These are phyloP conservation scores for Drosophila willistoni DNA, from an alignment of 1,140 invertebrate genomes.

Conservation along the genomic window DNA sequence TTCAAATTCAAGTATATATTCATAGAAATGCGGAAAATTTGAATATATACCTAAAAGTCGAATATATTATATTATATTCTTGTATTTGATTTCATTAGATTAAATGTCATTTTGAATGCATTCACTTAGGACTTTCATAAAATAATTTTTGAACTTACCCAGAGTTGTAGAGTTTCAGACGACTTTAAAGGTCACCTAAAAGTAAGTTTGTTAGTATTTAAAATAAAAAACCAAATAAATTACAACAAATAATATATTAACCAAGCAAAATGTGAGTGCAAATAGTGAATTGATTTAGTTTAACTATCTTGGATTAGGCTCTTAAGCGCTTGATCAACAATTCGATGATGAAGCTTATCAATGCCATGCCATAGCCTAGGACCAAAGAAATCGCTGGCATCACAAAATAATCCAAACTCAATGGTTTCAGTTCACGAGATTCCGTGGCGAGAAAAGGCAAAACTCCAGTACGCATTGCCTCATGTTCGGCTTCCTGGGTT, in stretches of 20 bases:
- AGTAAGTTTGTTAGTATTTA: too few relatives aligned
- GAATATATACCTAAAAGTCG: too few relatives aligned
- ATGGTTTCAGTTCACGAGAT: conserved; percentile 44
- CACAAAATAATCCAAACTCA: conserved; percentile 71
- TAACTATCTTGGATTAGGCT: background rate
- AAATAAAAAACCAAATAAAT: too few relatives aligned
- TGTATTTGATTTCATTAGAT: too few relatives aligned
- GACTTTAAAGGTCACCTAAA: too few relatives aligned
- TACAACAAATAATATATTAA: too few relatives aligned
- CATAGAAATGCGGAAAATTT: too few relatives aligned
- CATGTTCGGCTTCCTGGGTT: conserved; percentile 53
- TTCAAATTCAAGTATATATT: too few relatives aligned
- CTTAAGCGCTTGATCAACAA: conserved; percentile 55
- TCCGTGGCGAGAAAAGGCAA: conserved; percentile 57
- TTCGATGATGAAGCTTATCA: conserved; percentile 64
- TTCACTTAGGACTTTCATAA: too few relatives aligned
- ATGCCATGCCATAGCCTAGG: conserved; percentile 52
- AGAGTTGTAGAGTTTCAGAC: background rate
- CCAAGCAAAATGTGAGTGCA: too few relatives aligned
- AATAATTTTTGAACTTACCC: background rate
- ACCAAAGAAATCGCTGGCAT: conserved; percentile 65
- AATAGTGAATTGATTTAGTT: conserved; percentile 16
- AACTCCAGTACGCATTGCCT: conserved; percentile 61
- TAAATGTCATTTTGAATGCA: too few relatives aligned
- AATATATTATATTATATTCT: too few relatives aligned